phyloP scores from a whole-genome alignment of 53 echinoderm and acorn worm species.

The Echinarachnius parma region DNA sequence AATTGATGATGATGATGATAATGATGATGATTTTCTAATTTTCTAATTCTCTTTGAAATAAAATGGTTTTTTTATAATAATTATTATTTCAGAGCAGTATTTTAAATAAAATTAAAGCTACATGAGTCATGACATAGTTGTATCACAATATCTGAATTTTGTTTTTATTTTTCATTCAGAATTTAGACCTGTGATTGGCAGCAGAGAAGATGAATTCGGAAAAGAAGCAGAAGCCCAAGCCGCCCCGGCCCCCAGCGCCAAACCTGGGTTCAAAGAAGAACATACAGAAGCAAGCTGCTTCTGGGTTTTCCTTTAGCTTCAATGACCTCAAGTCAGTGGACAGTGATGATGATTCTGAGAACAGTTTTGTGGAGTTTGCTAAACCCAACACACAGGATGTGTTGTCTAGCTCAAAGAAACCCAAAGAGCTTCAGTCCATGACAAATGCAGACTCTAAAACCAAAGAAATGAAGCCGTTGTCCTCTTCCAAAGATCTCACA shows the following conservation, averaged over 20 bases:
- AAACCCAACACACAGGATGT: constrained; percentile 1
- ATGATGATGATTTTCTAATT: too few relatives aligned
- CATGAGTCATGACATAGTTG: too few relatives aligned
- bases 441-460: constrained; percentile 8
- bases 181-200: not conserved
- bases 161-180: too few relatives aligned
- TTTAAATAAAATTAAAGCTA: too few relatives aligned
- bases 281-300: constrained; percentile 36
- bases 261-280: constrained; percentile 55
- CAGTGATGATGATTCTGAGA: constrained; percentile 74
- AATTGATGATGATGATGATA: too few relatives aligned
- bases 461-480: constrained; percentile 37
- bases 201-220: constrained; percentile 21
- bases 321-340: constrained; percentile 59
- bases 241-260: constrained; percentile 88
- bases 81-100: too few relatives aligned
- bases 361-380: constrained; percentile 14
- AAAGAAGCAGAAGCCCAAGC: constrained; percentile 84
- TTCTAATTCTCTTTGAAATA: too few relatives aligned
- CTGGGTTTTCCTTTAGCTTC: constrained; percentile 61
- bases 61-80: too few relatives aligned
- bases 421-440: constrained; percentile 27
- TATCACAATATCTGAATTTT: too few relatives aligned
- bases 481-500: not conserved
- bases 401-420: not conserved